Percentiles rank a stretch among this genome's conserved stretches.
Conservation (phyloP, 2,797 vertebrate genomes). For the Macrochelys suwanniensis region DNA sequence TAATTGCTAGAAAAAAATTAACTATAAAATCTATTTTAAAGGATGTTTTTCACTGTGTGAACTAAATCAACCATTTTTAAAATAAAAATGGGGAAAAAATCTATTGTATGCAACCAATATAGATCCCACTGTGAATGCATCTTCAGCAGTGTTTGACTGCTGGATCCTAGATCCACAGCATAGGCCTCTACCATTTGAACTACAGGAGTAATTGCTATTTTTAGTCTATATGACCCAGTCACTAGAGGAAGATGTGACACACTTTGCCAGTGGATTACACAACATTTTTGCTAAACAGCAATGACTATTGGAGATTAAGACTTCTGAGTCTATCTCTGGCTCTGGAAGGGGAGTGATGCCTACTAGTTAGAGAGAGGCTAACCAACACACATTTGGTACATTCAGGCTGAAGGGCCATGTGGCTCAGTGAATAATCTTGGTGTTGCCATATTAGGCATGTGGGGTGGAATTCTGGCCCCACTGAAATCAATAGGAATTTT, state of each 20-base stretch:
- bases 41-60: neutral
- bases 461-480: neutral
- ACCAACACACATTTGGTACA: neutral
- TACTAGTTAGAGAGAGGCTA: neutral
- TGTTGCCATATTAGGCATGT: neutral
- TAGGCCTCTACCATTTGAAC: neutral
- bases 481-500: neutral
- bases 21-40: neutral
- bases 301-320: neutral
- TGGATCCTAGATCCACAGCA: neutral
- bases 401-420: neutral
- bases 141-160: neutral
- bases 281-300: neutral
- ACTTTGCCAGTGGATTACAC: neutral
- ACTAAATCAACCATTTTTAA: neutral
- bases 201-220: neutral
- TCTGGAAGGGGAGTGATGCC: neutral
- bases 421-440: neutral
- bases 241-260: neutral
- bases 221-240: neutral
- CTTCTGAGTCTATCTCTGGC: neutral
- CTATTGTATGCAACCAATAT: neutral
- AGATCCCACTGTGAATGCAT: neutral
- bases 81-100: neutral
- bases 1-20: neutral